Percentiles rank a stretch among this genome's conserved stretches.
Evolutionary conservation across 2,113 vertebrate species (phyloP).

Genomic region (Casuarius casuarius): DNA sequence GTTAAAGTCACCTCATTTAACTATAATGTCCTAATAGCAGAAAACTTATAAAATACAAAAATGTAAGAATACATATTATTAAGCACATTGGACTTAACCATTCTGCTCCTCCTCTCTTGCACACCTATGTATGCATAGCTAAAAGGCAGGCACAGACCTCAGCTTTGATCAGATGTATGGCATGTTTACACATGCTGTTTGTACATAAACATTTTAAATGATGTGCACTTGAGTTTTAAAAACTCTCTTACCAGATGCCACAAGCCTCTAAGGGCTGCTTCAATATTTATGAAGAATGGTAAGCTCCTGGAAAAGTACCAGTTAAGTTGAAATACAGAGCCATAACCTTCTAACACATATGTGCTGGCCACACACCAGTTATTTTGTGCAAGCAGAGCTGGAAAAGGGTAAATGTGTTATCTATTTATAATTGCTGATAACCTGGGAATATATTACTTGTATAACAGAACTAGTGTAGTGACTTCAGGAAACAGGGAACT

Average conservation of each 20-base stretch:
- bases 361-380: background rate
- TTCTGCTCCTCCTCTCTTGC: background rate
- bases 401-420: background rate
- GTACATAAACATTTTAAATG: background rate
- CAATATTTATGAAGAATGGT: background rate
- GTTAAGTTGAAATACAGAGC: background rate
- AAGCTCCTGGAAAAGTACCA: background rate
- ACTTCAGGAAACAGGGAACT: background rate
- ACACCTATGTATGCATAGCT: background rate
- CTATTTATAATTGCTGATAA: background rate
- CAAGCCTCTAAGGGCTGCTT: background rate
- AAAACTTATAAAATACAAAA: background rate
- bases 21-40: background rate
- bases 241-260: background rate
- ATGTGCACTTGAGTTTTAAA: background rate
- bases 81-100: background rate
- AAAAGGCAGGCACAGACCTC: background rate
- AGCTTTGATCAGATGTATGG: background rate
- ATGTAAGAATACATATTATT: background rate
- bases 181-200: background rate
- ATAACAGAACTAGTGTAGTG: background rate
- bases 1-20: background rate
- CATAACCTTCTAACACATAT: background rate
- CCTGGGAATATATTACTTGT: background rate
- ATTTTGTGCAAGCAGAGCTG: background rate